Evolutionary conservation across 2,888 invertebrate genomes (phyloP), one percentile per base, ranked within the genome.

Genomic region (Proisotoma minuta): DNA sequence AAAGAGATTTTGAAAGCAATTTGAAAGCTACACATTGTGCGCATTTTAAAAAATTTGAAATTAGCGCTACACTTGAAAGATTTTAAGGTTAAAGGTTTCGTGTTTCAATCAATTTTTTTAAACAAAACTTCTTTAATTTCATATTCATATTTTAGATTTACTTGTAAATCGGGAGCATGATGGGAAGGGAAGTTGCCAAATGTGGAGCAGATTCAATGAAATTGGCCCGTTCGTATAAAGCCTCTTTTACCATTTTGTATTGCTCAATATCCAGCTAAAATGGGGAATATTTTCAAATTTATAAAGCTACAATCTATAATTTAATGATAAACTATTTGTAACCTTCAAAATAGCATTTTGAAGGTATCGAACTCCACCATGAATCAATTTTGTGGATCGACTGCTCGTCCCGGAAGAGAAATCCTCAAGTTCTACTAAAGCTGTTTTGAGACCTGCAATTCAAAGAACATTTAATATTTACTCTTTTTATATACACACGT

Each of bases 161-260:
- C 96, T 89, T 89, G 81, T 99, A 99, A 66, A 99, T 92, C 1
- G 99, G 99, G 74, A 99, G 79, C 90, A 99, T 92, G 75, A 99
- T 99, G 22, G 99, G 99, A 73, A 99, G 81, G 0, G 98, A 95
- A 77, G 92, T 88, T 8, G 97, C 92, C 66, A 99, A 82, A 82
- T 99, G 98, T 3, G 99, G 99, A 3, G 99, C 99, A 59, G 94
- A 90, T 73, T 89, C 85, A 58, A 99, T 82, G 85, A 99, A 89
- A 75, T 91, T 89, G 1, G 97, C 91, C 74, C 99, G 82, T 79
- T 99, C 99, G 76, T 89, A 87, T 59, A 99, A 81, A 0, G 99
- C 99, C 78, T 99, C 99, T 47, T 71, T 71, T 47, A 99, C 99
- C 98, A 99, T 99, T 76, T 86, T 86, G 79, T 98, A 99, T 79